Evolutionary conservation across 1,140 invertebrate species (phyloP), one percentile per base, ranked within the genome.

Genomic region (Drosophila athabasca): DNA sequence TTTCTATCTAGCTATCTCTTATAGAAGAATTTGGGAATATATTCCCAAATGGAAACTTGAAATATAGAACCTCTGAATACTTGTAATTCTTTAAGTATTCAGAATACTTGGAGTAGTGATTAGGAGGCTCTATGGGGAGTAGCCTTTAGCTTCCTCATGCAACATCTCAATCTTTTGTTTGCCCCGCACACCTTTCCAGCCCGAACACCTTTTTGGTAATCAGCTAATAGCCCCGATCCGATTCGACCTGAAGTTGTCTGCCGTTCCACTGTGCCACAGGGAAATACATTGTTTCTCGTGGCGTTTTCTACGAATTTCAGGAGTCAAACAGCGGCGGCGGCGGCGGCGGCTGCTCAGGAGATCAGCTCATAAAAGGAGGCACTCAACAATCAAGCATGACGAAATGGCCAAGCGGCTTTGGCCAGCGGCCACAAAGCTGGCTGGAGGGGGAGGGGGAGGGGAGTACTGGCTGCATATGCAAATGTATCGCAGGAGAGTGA

Each of bases 361-460:
- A 69, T 81, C 74, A 76, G 69, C 77, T 85, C 79, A 87, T 87
- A 89, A 87, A 83, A 88, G 75, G 66, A 82, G 74, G 71, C 75
- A 88, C 49, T 61, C 78, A 79, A 82, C 66, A 69, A 79, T 83
- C 70, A 76, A 79, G 83, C 84, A 88, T 87, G 83, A 88, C 82
- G 83, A 87, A 87, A 88, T 88, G 83, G 81, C 75, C 62, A 76
- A 85, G 82, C 78, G 74, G 83, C 74, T 87, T 60, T 60, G 39
- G 48, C 76, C 46, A 49, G 15, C 43, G 53, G 15, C 43, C 46
- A 52, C 52, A 26, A 45, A 49, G 43, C 53, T 59, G 57, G 9
- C n/a, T n/a, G n/a, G n/a, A n/a, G n/a, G n/a, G n/a, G n/a, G n/a
- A n/a, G n/a, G 74, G 31, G 29, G 0, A 2, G 3, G 3, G 35